Conservation (phyloP, 2,797 vertebrate species). For the Novumbra hubbsi region DNA sequence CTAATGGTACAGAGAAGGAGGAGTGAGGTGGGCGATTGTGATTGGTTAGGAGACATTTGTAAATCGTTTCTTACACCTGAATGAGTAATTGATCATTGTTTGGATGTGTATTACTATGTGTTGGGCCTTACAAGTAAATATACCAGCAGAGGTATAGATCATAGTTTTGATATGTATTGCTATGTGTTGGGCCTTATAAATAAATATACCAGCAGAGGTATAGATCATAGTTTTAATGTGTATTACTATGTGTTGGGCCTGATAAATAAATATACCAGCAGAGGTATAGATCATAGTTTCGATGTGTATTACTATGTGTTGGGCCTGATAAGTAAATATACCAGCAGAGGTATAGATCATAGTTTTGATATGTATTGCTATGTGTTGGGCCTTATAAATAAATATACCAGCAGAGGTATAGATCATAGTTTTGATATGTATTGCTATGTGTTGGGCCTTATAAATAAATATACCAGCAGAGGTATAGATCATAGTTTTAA, state of each 20-base stretch:
- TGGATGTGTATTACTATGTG: conserved; percentile 32
- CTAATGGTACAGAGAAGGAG: conserved; percentile 44
- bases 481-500: conserved; percentile 26
- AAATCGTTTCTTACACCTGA: conserved; percentile 65
- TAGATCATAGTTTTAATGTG: conserved; percentile 17
- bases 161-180: conserved; percentile 26
- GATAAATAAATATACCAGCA: conserved; percentile 10
- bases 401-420: conserved; percentile 36
- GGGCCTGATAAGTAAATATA: conserved; percentile 31
- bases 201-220: conserved; percentile 34
- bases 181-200: conserved; percentile 39
- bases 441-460: conserved; percentile 42
- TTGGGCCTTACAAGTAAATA: conserved; percentile 35
- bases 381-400: conserved; percentile 38
- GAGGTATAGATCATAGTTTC: conserved; percentile 37
- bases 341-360: conserved; percentile 34
- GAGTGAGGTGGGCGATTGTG: conserved; percentile 73
- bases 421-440: conserved; percentile 11
- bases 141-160: neutral
- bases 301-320: conserved; percentile 32
- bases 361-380: conserved; percentile 27
- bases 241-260: conserved; percentile 42
- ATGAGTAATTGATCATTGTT: conserved; percentile 44
- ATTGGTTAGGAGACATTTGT: conserved; percentile 74
- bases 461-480: conserved; percentile 29